Evolutionary conservation across 2,888 invertebrate genomes (phyloP), one percentile per base, ranked within the genome.

Genomic region (Macrophya alboannulata): DNA sequence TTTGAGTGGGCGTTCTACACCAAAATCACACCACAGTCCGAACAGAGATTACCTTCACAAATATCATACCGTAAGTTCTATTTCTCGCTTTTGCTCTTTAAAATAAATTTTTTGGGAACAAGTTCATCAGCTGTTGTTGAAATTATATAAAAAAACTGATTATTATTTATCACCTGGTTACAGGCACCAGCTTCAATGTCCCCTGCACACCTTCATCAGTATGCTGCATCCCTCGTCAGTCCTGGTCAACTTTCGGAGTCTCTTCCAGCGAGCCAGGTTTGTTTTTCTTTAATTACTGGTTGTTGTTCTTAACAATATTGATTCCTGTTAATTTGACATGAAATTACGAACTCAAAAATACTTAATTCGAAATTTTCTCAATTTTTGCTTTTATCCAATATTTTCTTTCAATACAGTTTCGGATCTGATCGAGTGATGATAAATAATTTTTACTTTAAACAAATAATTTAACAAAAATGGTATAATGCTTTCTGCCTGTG

Each of bases 181-280:
- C 95, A 98, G 97, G 98, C 98, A 93, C 98, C 98, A 91, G 98
- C 98, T 94, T 97, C 97, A 93, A 97, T 98, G 97, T 97, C 97
- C 88, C 97, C 97, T 90, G 97, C 97, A 93, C 97, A 97, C 95
- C 95, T 97, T 93, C 96, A 97, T 94, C 96, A 96, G 94, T 96
- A 96, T 93, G 95, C 95, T 90, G 95, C 95, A 89, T 93, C 94
- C 85, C 90, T 94, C 90, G 92, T 92, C 92, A 94, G 94, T 92
- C 94, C 94, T 85, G 94, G 94, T 91, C 95, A 95, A 94, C 95
- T 96, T 91, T 96, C 96, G 91, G 97, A 97, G 95, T 97, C 97
- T 92, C 96, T 97, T 94, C 97, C 97, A 91, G 95, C 96, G 93
- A 97, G 97, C 95, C 97, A 97, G 97, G 97, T 97, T 96, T 91